Percentiles rank a stretch among this genome's conserved stretches.
These are phyloP conservation scores for Drosophila pectinifera DNA, from an alignment of 1,140 invertebrate species.

Conservation along the genomic window DNA sequence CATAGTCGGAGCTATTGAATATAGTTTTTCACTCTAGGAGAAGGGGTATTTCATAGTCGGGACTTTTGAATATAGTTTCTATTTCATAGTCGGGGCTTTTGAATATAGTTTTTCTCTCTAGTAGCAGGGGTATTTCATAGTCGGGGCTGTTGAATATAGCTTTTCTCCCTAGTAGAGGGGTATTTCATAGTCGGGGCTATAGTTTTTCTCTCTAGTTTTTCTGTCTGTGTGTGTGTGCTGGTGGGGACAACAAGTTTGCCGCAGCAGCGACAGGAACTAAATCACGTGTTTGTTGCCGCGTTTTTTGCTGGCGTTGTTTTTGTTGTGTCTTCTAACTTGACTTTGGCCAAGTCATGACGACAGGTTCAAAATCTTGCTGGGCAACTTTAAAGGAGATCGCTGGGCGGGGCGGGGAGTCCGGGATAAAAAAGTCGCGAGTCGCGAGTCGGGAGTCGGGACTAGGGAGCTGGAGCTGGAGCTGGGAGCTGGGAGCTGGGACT, in stretches of 20 bases:
- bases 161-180: too few relatives aligned
- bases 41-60: background rate
- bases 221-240: conserved; percentile 18
- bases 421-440: background rate
- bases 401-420: conserved; percentile 6
- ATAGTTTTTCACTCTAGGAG: too few relatives aligned
- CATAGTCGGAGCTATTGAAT: too few relatives aligned
- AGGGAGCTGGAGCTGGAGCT: too few relatives aligned
- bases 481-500: background rate
- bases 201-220: background rate
- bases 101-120: too few relatives aligned
- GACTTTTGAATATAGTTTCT: background rate
- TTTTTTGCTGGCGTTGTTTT: conserved; percentile 36
- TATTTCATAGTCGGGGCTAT: background rate
- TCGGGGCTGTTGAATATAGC: too few relatives aligned
- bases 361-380: conserved; percentile 80
- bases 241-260: conserved; percentile 73
- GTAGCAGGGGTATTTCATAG: too few relatives aligned
- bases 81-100: too few relatives aligned
- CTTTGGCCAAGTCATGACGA: conserved; percentile 83
- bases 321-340: conserved; percentile 74
- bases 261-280: conserved; percentile 79
- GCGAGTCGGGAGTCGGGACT: background rate
- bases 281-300: conserved; percentile 67
- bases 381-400: conserved; percentile 67